Evolutionary conservation across 2,888 invertebrate genomes (phyloP), one percentile per base, ranked within the genome.

Genomic region (Acrobasis suavella): DNA sequence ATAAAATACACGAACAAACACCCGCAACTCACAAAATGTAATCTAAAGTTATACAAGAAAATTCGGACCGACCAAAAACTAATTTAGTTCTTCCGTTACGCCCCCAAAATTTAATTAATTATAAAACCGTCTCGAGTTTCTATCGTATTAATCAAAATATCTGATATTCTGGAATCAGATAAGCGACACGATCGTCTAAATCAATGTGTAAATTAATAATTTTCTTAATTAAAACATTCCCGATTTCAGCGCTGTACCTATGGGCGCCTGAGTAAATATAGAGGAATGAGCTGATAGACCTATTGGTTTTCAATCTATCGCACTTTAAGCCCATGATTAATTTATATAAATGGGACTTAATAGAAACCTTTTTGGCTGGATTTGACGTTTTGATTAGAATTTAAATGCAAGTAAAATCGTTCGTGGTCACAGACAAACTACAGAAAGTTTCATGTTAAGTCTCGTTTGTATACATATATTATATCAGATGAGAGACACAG

Each of bases 141-240:
- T 12, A 16, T 16, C 39, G 46, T 46, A 56, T 56, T 56, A 56
- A 56, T 56, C 42, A 55, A 55, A 56, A 42, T 42, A 66, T 66
- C 69, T 62, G 67, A 69, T 63, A 70, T 56, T 71, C 67, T 64
- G 65, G 66, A 65, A 69, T 69, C 69, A 64, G 64, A 69, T 62
- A 59, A 15, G 16, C 69, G 75, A 72, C 73, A 50, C 59, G 59
- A 39, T 14, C 50, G 65, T 71, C 75, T 77, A 77, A 79, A 78
- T 77, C 76, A 73, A 72, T 71, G 74, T 78, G 77, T 77, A 78
- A 84, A 85, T 86, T 86, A 82, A 81, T 85, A 84, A 85, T 82
- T 83, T 75, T 68, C 68, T 82, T 86, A 85, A 87, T 89, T 87
- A 87, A 86, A 87, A 86, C 78, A 81, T 83, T 81, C 75, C 71